Percentiles rank a stretch among this genome's conserved stretches.
phyloP scores from a whole-genome alignment of 2,888 invertebrate genomes.

The Drosophila antonietae region DNA sequence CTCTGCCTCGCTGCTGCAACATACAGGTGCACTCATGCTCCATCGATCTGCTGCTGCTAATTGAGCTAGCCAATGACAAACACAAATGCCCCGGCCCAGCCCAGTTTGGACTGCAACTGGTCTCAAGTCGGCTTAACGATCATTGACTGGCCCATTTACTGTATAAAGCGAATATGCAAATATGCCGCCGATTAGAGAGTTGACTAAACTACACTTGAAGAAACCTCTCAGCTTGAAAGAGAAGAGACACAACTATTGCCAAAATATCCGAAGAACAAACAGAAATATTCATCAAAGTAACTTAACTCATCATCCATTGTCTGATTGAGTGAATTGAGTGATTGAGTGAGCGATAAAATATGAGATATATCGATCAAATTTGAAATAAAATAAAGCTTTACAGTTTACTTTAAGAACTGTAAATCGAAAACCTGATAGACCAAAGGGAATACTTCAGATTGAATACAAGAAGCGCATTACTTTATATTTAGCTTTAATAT shows the following conservation, averaged over 20 bases:
- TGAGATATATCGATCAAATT: too few relatives aligned
- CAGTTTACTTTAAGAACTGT: too few relatives aligned
- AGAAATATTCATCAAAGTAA: too few relatives aligned
- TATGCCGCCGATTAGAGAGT: conserved; percentile 75
- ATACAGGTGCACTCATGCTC: conserved; percentile 54
- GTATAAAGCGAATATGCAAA: conserved; percentile 76
- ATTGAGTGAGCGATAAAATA: too few relatives aligned
- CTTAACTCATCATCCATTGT: too few relatives aligned
- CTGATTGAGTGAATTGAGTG: too few relatives aligned
- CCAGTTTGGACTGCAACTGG: conserved; percentile 44
- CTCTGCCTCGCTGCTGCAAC: conserved; percentile 21
- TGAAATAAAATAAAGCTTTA: too few relatives aligned
- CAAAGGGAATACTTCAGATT: too few relatives aligned
- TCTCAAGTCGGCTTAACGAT: conserved; percentile 74
- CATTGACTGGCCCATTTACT: conserved; percentile 76
- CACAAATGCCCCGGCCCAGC: conserved; percentile 60
- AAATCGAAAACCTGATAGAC: too few relatives aligned
- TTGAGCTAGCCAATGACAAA: conserved; percentile 74
- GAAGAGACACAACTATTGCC: background rate
- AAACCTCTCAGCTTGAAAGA: background rate
- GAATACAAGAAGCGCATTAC: too few relatives aligned
- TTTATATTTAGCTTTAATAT: too few relatives aligned
- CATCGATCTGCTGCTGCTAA: conserved; percentile 64
- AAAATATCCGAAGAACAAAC: background rate
- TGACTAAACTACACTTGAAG: conserved; percentile 35